Percentiles rank a stretch among this genome's conserved stretches.
These are phyloP conservation scores for Drosophila mayri DNA, from an alignment of 1,140 invertebrate genomes.

Conservation along the genomic window DNA sequence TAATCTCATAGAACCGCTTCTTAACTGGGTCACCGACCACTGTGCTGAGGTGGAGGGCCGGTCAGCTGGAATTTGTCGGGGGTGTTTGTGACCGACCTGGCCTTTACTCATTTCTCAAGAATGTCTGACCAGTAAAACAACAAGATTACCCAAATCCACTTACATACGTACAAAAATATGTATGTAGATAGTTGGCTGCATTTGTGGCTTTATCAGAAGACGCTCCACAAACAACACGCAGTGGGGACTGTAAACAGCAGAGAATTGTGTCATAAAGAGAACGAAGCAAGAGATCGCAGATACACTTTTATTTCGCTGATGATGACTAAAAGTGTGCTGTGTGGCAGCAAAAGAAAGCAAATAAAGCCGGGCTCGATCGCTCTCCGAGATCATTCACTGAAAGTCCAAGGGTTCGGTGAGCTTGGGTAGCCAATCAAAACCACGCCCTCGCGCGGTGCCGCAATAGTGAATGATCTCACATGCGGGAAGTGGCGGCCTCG, in stretches of 20 bases:
- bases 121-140: conserved; percentile 46
- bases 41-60: conserved; percentile 64
- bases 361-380: conserved; percentile 27
- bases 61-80: conserved; percentile 44
- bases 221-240: conserved; percentile 61
- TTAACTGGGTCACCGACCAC: conserved; percentile 38
- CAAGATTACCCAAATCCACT: conserved; percentile 29
- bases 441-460: conserved; percentile 22
- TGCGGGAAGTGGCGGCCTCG: conserved; percentile 12
- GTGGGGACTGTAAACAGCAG: conserved; percentile 63
- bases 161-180: neutral
- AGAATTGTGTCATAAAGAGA: conserved; percentile 81
- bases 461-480: conserved; percentile 57
- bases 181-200: conserved; percentile 24
- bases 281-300: conserved; percentile 51
- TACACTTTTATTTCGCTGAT: conserved; percentile 63
- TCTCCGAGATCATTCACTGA: conserved; percentile 53
- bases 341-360: conserved; percentile 52
- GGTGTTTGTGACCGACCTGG: conserved; percentile 52
- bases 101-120: conserved; percentile 68
- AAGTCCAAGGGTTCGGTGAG: conserved; percentile 22
- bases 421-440: conserved; percentile 2
- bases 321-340: conserved; percentile 67
- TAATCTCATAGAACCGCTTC: neutral
- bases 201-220: conserved; percentile 61